These are phyloP conservation scores for Diloba caeruleocephala DNA, from an alignment of 2,888 invertebrate species.

Conservation along the genomic window DNA sequence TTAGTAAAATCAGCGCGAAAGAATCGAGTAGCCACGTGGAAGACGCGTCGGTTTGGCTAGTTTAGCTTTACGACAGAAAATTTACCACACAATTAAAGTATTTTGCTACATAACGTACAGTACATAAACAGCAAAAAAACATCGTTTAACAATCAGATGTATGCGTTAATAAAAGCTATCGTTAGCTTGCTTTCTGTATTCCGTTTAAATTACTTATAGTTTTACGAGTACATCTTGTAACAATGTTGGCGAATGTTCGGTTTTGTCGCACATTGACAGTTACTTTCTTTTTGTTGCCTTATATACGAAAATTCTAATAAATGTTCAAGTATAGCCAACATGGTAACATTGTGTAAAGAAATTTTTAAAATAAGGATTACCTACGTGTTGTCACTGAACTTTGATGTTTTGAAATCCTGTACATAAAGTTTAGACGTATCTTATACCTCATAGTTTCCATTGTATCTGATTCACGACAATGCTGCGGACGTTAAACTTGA, in stretches of 20 bases:
- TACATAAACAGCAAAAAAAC: background rate
- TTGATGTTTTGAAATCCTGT: constrained; percentile 22
- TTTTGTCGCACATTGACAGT: background rate
- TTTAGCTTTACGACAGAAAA: background rate
- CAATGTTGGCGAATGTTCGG: constrained; percentile 15
- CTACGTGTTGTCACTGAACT: background rate
- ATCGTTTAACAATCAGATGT: background rate
- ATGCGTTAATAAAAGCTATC: background rate
- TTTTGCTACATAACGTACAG: background rate
- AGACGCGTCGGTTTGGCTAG: too few species aligned
- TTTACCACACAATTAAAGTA: background rate
- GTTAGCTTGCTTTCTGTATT: constrained; percentile 2
- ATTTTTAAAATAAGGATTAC: constrained; percentile 5
- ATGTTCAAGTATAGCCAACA: background rate
- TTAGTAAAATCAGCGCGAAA: too few species aligned
- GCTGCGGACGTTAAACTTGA: constrained; percentile 49
- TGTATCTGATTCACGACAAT: constrained; percentile 42
- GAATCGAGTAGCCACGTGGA: too few species aligned
- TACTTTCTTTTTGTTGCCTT: background rate
- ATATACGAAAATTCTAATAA: background rate
- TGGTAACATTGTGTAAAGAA: background rate
- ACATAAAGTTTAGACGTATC: constrained; percentile 32
- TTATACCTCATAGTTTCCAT: constrained; percentile 21
- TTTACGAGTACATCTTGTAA: too few species aligned
- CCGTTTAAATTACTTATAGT: background rate